phyloP scores from a whole-genome alignment of 2,113 vertebrate species.

The Entomyzon cyanotis region DNA sequence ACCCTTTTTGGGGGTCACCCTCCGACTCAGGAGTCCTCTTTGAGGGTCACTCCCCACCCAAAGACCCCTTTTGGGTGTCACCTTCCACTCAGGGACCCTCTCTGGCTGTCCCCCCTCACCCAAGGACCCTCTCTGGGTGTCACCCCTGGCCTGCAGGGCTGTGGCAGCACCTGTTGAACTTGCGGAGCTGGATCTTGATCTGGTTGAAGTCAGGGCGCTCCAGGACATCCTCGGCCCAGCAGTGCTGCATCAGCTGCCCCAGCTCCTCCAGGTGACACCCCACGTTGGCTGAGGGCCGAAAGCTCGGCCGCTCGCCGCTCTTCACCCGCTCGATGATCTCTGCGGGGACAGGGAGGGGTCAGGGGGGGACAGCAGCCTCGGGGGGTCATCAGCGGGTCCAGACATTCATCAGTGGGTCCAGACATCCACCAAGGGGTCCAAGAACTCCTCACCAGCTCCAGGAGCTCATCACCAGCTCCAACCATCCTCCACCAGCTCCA shows the following conservation, averaged over 20 bases:
- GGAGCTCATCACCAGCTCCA: too few relatives aligned
- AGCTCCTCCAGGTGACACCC: slow-evolving; percentile 86
- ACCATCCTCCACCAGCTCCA: too few relatives aligned
- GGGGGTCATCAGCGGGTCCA: too few relatives aligned
- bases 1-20: background rate
- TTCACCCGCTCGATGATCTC: slow-evolving; percentile 84
- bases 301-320: slow-evolving; percentile 68
- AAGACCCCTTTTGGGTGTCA: background rate
- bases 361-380: too few relatives aligned
- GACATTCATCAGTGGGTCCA: rapidly evolving
- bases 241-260: slow-evolving; percentile 87
- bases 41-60: too few relatives aligned
- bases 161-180: slow-evolving; percentile 84
- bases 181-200: slow-evolving; percentile 85
- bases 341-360: slow-evolving; percentile 5
- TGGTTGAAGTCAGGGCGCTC: slow-evolving; percentile 89
- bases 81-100: rapidly evolving
- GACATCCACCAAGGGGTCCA: rapidly evolving
- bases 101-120: background rate
- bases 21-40: too few relatives aligned
- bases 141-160: background rate
- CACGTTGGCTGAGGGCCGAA: slow-evolving; percentile 80
- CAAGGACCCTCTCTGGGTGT: background rate
- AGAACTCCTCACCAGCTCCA: too few relatives aligned
- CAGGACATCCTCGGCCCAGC: slow-evolving; percentile 85